A percentile compares a stretch with the other conserved stretches of the same genome.
phyloP scores from a whole-genome alignment of 2,797 vertebrate species.

The Acrocephalus scirpaceus region DNA sequence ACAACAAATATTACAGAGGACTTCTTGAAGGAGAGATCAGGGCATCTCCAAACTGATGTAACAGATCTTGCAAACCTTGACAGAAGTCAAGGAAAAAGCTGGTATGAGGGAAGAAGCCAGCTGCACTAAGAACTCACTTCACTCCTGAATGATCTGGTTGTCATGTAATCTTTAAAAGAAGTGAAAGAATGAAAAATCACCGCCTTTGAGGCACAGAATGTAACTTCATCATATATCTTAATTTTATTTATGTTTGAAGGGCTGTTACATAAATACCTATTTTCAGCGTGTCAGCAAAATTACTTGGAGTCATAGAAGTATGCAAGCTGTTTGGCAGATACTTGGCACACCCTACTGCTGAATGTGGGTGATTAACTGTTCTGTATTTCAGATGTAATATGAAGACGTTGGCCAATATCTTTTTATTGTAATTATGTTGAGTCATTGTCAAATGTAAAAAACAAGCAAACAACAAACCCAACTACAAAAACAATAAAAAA shows the following conservation, averaged over 20 bases:
- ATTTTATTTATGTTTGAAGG: neutral
- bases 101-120: neutral
- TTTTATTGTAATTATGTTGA: neutral
- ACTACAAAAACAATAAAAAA: neutral
- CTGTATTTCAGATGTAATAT: neutral
- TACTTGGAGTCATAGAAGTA: neutral
- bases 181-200: neutral
- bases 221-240: neutral
- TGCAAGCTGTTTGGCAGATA: neutral
- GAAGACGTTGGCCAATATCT: neutral
- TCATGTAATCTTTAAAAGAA: neutral
- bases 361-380: neutral
- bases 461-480: neutral
- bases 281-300: slow-evolving; percentile 1
- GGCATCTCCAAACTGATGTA: neutral
- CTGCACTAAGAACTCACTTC: neutral
- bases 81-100: neutral
- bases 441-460: neutral
- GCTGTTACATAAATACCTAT: neutral
- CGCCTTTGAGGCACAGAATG: neutral
- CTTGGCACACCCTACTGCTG: neutral
- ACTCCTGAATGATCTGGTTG: neutral
- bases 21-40: neutral
- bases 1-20: neutral
- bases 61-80: neutral